phyloP scores from a whole-genome alignment of 2,888 invertebrate genomes.

The Morpho deidamia region DNA sequence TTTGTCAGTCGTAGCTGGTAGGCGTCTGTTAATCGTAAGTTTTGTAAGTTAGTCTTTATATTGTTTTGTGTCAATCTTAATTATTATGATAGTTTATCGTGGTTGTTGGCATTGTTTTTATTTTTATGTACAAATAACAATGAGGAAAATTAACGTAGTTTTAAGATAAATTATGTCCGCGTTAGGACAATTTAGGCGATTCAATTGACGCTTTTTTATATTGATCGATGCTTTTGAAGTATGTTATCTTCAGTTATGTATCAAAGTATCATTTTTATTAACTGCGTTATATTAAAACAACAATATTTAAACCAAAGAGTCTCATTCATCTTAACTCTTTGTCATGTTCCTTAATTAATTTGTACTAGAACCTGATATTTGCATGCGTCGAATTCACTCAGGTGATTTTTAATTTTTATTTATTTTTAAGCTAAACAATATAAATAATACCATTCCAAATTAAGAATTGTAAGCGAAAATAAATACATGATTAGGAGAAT shows the following conservation, averaged over 20 bases:
- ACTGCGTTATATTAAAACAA: constrained; percentile 36
- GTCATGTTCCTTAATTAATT: constrained; percentile 50
- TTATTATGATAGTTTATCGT: constrained; percentile 66
- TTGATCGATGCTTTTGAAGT: constrained; percentile 40
- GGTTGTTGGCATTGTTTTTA: constrained; percentile 73
- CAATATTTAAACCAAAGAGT: constrained; percentile 68
- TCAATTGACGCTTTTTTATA: constrained; percentile 35
- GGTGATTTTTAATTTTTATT: constrained; percentile 54
- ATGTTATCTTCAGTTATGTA: constrained; percentile 22
- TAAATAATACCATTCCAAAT: constrained; percentile 75
- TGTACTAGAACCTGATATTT: constrained; percentile 34
- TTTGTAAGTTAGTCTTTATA: constrained; percentile 49
- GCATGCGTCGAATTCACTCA: constrained; percentile 48
- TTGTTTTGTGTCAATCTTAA: constrained; percentile 66
- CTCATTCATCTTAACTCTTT: constrained; percentile 63
- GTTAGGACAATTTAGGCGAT: constrained; percentile 30
- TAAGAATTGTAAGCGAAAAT: constrained; percentile 71
- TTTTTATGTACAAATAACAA: constrained; percentile 75
- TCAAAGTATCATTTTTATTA: constrained; percentile 13
- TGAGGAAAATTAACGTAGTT: constrained; percentile 66
- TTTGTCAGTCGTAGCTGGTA: constrained; percentile 15
- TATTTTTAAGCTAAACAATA: constrained; percentile 72
- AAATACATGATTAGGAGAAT: constrained; percentile 66
- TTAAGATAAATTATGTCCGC: constrained; percentile 41
- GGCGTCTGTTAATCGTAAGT: constrained; percentile 19